These are phyloP conservation scores for Noctua janthina DNA, from an alignment of 2,888 invertebrate genomes.

Conservation along the genomic window DNA sequence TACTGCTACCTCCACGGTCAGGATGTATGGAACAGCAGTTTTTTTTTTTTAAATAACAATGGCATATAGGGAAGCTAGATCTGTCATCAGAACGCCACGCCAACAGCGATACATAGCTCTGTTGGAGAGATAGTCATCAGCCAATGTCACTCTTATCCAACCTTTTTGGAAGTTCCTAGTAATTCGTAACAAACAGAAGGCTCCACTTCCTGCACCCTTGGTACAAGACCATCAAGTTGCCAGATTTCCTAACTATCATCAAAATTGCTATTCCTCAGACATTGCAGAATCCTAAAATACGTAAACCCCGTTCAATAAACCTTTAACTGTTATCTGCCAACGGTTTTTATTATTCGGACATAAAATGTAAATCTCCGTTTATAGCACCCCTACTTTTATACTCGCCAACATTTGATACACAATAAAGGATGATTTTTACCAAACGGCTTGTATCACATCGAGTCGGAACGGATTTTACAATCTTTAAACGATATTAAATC, in stretches of 20 bases:
- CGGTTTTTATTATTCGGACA: conserved; percentile 38
- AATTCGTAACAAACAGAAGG: background rate
- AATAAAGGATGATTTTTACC: background rate
- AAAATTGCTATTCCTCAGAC: background rate
- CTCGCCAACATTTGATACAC: conserved; percentile 24
- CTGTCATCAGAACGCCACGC: too few species aligned
- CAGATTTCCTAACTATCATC: background rate
- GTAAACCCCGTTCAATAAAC: conserved; percentile 26
- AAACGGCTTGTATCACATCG: too few species aligned
- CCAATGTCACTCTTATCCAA: background rate
- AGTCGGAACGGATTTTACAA: too few species aligned
- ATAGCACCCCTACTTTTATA: conserved; percentile 40
- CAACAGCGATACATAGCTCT: too few species aligned
- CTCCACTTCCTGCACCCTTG: background rate
- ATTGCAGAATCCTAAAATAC: background rate
- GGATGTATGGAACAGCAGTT: too few species aligned
- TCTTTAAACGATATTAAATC: too few species aligned
- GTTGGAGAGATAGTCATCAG: background rate
- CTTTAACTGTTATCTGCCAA: conserved; percentile 32
- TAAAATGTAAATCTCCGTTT: conserved; percentile 51
- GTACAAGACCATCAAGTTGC: background rate
- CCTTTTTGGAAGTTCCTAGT: background rate
- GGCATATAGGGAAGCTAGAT: background rate
- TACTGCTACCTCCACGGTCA: too few species aligned
- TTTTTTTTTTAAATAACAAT: too few species aligned